phyloP scores from a whole-genome alignment of 2,888 invertebrate species.

The Macroteleia sp. region DNA sequence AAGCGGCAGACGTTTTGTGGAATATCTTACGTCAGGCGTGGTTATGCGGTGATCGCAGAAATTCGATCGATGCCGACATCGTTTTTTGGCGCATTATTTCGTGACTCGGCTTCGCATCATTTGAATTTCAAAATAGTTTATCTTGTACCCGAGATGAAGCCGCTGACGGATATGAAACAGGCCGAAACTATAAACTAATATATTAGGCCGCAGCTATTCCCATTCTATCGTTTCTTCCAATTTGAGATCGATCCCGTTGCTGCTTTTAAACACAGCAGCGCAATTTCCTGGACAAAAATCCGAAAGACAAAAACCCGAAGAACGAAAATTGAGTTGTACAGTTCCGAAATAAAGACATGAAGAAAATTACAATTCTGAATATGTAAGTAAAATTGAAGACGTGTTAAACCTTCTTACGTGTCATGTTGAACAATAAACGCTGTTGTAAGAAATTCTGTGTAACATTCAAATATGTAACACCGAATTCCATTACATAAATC shows the following conservation, averaged over 20 bases:
- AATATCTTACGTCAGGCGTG: conserved; percentile 55
- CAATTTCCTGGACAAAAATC: no score
- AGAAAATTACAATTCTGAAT: conserved; percentile 9
- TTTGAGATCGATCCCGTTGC: conserved; percentile 15
- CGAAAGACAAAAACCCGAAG: background rate
- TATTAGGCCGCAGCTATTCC: conserved; percentile 64
- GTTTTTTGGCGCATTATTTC: conserved; percentile 65
- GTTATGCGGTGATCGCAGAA: conserved; percentile 58
- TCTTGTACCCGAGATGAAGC: conserved; percentile 64
- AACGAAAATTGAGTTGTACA: conserved; percentile 21
- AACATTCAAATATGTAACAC: no score
- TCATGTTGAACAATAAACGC: no score
- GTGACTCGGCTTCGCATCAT: conserved; percentile 63
- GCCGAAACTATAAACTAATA: conserved; percentile 67
- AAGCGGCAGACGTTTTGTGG: conserved; percentile 57
- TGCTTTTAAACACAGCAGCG: conserved; percentile 12
- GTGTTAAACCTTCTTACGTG: no score
- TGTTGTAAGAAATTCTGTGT: no score
- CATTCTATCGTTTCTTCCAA: conserved; percentile 8
- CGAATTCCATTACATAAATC: no score
- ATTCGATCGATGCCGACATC: conserved; percentile 57
- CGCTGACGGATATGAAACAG: conserved; percentile 46
- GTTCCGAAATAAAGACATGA: conserved; percentile 20
- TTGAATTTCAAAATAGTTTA: conserved; percentile 78
- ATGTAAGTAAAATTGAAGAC: no score